Percentiles rank a stretch among this genome's conserved stretches.
Conservation (phyloP, 2,888 invertebrate genomes). For the Gasteruption jaculator region DNA sequence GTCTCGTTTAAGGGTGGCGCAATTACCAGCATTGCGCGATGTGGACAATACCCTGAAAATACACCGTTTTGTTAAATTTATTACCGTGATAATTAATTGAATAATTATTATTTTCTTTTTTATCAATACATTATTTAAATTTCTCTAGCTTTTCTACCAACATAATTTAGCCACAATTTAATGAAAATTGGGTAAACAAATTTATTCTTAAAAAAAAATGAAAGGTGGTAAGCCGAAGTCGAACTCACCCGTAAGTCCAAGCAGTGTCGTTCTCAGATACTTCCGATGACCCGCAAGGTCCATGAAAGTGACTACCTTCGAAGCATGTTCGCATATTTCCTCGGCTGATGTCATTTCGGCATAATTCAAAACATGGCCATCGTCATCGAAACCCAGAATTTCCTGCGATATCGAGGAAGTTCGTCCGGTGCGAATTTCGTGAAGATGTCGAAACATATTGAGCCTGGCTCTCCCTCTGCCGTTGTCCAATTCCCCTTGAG, state of each 20-base stretch:
- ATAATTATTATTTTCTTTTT: slow-evolving; percentile 3
- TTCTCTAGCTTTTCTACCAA: slow-evolving; percentile 4
- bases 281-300: slow-evolving; percentile 96
- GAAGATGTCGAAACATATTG: slow-evolving; percentile 92
- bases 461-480: slow-evolving; percentile 90
- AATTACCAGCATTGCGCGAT: slow-evolving; percentile 79
- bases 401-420: slow-evolving; percentile 96
- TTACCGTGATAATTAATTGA: too few relatives aligned
- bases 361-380: slow-evolving; percentile 83
- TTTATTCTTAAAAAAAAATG: background rate
- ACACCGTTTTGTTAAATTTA: too few relatives aligned
- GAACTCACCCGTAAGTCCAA: slow-evolving; percentile 72
- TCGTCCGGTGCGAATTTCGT: slow-evolving; percentile 90
- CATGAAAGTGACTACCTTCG: slow-evolving; percentile 90
- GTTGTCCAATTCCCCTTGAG: slow-evolving; percentile 94
- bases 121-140: background rate
- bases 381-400: slow-evolving; percentile 87
- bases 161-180: background rate
- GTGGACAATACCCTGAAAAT: slow-evolving; percentile 75
- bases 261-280: slow-evolving; percentile 91
- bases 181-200: too few relatives aligned
- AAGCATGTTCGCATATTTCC: slow-evolving; percentile 88
- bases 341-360: slow-evolving; percentile 88
- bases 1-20: slow-evolving; percentile 46
- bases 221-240: background rate